Base-by-base conservation (phyloP, 2,888 invertebrate species). In the Zootermopsis nevadensis region DNA sequence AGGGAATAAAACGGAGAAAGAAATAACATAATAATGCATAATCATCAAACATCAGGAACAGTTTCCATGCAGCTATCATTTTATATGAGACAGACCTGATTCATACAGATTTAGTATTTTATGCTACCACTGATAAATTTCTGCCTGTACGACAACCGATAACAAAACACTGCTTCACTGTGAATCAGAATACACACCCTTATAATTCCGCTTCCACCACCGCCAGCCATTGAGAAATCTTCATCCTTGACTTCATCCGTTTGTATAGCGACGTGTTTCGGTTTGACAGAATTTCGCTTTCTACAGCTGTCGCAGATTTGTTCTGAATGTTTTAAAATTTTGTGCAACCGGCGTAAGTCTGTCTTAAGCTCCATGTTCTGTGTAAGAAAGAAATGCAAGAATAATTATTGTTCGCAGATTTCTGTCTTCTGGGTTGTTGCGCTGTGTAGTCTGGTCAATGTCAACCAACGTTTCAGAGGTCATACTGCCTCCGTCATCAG, bases 171-270 rank as follows among this genome's bases (percentile, higher is more conserved):
- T n/a, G 8, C 15, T 7, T 12, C n/a, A 66, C 15, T 19, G 7
- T 66, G 66, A 66, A n/a, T 33, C 10, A 31, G 22, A 19, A 69
- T 69, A 69, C 69, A 33, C 22, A 69, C 69, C 69, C 69, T 69
- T 22, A 69, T 33, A 19, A 69, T 30, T 69, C 69, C 69, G 33
- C 69, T 69, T 33, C 69, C 69, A 31, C 69, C 69, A 69, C 6
- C 27, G 6, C 31, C 69, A 30, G 22, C 22, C 8, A 31, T 7
- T 22, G 19, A 22, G 69, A 31, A 22, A 3, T 31, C 10, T 33
- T 69, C 69, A 31, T 48, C 48, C 48, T 48, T 48, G 48, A 48
- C 48, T 48, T 31, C 33, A 33, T 69, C 69, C 2, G 69, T 69
- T 19, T 69, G 69, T 19, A 69, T 22, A 33, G 69, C 10, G 33